Percentiles rank a stretch among this genome's conserved stretches.
Evolutionary conservation across 53 echinoderm and acorn worm species (phyloP).

Genomic region (Echinometra lucunter): DNA sequence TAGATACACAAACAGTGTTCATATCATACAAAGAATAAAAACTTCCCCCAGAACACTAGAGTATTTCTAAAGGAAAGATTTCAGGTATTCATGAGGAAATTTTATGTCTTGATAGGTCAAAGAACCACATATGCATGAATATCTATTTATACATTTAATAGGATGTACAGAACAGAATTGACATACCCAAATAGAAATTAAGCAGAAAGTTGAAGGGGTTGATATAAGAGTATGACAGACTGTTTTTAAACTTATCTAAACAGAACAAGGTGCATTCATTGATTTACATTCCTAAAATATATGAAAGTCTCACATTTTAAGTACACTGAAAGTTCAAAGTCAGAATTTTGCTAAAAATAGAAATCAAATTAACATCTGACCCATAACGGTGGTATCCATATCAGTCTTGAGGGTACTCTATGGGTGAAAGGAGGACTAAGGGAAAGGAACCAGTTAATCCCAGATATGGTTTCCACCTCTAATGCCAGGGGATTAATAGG

Average conservation of each 20-base stretch:
- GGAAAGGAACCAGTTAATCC: constrained; percentile 35
- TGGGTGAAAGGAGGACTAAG: not conserved
- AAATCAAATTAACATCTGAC: constrained; percentile 38
- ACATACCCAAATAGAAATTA: too few species aligned
- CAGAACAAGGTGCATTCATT: not conserved
- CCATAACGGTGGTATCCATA: not conserved
- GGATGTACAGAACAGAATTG: too few species aligned
- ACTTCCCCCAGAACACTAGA: not conserved
- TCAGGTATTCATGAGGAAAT: not conserved
- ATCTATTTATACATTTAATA: too few species aligned
- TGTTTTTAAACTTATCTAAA: too few species aligned
- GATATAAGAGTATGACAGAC: too few species aligned
- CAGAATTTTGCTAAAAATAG: constrained; percentile 20
- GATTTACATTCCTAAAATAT: not conserved
- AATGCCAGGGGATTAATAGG: constrained; percentile 40
- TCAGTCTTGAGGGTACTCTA: not conserved
- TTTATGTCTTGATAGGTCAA: too few species aligned
- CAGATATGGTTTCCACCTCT: constrained; percentile 26
- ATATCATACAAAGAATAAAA: too few species aligned
- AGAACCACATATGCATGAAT: too few species aligned
- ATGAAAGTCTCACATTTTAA: not conserved
- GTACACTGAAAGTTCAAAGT: constrained; percentile 18
- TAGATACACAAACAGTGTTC: too few species aligned
- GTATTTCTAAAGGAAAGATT: too few species aligned
- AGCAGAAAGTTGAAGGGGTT: too few species aligned